Percentiles rank a stretch among this genome's conserved stretches.
phyloP scores from a whole-genome alignment of 2,113 vertebrate species.

The Rhynchomys soricoides region DNA sequence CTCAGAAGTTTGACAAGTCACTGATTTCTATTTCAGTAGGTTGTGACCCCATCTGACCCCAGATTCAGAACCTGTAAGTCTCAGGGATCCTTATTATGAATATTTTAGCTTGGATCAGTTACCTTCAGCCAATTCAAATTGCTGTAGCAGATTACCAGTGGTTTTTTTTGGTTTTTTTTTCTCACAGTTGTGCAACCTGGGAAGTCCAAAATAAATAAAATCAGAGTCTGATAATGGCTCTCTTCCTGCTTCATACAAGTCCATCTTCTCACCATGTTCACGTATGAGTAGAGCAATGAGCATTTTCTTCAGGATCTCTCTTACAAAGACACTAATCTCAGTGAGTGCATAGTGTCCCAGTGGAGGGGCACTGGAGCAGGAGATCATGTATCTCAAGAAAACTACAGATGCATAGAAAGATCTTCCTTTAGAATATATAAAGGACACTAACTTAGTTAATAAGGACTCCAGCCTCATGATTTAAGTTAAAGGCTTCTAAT shows the following conservation, averaged over 20 bases:
- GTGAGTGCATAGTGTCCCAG: not conserved
- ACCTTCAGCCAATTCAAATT: not conserved
- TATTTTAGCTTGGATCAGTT: not conserved
- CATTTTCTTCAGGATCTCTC: not conserved
- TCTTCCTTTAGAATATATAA: not conserved
- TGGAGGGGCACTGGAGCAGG: not conserved
- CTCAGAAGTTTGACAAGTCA: not conserved
- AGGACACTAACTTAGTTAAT: not conserved
- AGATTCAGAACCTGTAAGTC: not conserved
- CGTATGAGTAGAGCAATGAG: not conserved
- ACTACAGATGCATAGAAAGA: not conserved
- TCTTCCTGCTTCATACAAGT: not conserved
- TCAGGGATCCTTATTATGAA: not conserved
- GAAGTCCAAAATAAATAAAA: not conserved
- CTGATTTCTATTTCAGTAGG: not conserved
- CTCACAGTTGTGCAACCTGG: not conserved
- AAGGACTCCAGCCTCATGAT: not conserved
- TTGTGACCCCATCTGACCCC: not conserved
- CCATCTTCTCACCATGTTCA: not conserved
- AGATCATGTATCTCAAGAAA: not conserved
- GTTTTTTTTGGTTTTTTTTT: too few relatives aligned
- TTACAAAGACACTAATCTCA: not conserved
- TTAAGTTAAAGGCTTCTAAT: not conserved
- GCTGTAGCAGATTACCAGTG: not conserved
- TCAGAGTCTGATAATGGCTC: not conserved